Evolutionary conservation across 2,888 invertebrate genomes (phyloP).

Genomic region (Aphidius colemani): DNA sequence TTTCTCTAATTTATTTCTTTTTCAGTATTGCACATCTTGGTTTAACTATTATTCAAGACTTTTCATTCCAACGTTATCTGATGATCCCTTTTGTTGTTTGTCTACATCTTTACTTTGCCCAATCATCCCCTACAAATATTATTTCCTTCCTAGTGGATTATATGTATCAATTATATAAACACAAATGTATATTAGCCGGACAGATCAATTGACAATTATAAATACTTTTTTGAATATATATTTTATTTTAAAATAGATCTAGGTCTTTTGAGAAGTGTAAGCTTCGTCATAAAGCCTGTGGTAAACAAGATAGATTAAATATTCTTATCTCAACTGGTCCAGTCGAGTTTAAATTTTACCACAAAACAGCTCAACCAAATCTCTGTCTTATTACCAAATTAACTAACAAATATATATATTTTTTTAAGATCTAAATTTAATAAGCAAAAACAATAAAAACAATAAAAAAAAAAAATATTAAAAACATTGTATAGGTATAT

Average conservation of each 20-base stretch:
- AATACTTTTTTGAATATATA: too few relatives aligned
- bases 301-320: slow-evolving; percentile 56
- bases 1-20: neutral
- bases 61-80: too few relatives aligned
- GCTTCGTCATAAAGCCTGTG: slow-evolving; percentile 60
- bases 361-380: slow-evolving; percentile 47
- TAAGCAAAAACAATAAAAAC: too few relatives aligned
- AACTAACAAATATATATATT: neutral
- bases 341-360: slow-evolving; percentile 40
- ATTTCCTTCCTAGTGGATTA: slow-evolving; percentile 1
- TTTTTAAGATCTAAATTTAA: too few relatives aligned
- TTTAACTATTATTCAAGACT: too few relatives aligned
- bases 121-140: too few relatives aligned
- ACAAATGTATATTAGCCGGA: too few relatives aligned
- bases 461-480: too few relatives aligned
- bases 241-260: slow-evolving; percentile 13
- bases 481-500: neutral
- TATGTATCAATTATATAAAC: too few relatives aligned
- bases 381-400: slow-evolving; percentile 19
- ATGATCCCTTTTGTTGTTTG: too few relatives aligned
- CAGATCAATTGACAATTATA: too few relatives aligned
- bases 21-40: slow-evolving; percentile 7
- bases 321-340: slow-evolving; percentile 57
- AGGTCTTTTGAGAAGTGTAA: slow-evolving; percentile 24
- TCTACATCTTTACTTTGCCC: too few relatives aligned